Evolutionary conservation across 2,113 vertebrate genomes (phyloP), one percentile per base, ranked within the genome.

Genomic region (Myrmophylax atrothorax): DNA sequence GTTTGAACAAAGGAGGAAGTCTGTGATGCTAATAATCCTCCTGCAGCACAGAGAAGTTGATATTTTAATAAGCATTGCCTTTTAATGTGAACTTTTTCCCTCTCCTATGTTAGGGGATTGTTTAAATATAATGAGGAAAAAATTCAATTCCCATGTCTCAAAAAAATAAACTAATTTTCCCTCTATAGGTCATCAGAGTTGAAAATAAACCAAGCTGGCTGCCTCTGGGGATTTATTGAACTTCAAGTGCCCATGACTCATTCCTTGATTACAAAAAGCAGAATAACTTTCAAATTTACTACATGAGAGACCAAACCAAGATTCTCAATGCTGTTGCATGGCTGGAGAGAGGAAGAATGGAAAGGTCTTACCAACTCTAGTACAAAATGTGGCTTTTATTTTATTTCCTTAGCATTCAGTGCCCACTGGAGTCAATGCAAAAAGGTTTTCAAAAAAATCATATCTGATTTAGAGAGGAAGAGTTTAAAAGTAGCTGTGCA

Each of bases 191-290:
- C 55, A 74, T 52, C 10, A n/a, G 70, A 95, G 72, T 91, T 90
- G 87, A 95, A 97, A 97, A 94, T 95, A 90, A 93, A 86, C 72
- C 53, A 80, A 94, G 49, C 72, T 83, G 70, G 29, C 29, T 81
- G 75, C 74, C 78, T 91, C 63, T 66, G 66, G 85, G 90, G 80
- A 90, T 95, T 95, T 95, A 58, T 49, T 56, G 64, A 90, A 89
- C 28, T 87, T 89, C 69, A 87, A 90, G 50, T 79, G 35, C 67
- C 70, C 40, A 3, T 87, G 80, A 91, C 77, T 92, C 74, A 79
- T 83, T 93, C 73, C 24, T 24, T 63, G 56, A 87, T 84, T 81
- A 49, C 18, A n/a, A 72, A 78, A 78, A 76, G 49, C 55, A 56
- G 40, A 72, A 28, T 15, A 50, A 26, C 44, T 89, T 92, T 89